Evolutionary conservation across 2,797 vertebrate genomes (phyloP).

Genomic region (Natrix natrix): DNA sequence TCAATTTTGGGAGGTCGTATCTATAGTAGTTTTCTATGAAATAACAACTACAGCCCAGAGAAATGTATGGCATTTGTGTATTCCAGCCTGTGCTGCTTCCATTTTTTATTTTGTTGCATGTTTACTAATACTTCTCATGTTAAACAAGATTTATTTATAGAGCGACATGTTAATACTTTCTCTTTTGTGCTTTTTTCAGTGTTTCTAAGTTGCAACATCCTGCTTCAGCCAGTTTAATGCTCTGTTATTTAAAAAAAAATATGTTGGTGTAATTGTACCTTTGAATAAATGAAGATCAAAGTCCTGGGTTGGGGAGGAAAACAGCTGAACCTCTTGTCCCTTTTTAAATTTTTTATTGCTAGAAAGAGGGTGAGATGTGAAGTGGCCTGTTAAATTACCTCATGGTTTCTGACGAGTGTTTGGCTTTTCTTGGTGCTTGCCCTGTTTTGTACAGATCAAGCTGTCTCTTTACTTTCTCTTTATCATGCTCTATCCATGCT

Average conservation of each 20-base stretch:
- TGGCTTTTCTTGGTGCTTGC: constrained; percentile 30
- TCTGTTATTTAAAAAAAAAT: constrained; percentile 56
- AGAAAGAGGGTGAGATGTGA: background rate
- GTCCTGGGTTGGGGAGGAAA: constrained; percentile 48
- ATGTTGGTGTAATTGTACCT: constrained; percentile 58
- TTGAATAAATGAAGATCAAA: constrained; percentile 22
- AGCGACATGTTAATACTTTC: constrained; percentile 55
- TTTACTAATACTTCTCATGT: constrained; percentile 59
- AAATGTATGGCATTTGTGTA: constrained; percentile 25
- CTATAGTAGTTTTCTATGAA: constrained; percentile 11
- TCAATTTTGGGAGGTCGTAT: background rate
- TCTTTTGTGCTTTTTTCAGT: constrained; percentile 61
- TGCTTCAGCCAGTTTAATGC: constrained; percentile 58
- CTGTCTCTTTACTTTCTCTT: constrained; percentile 26
- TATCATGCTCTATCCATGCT: constrained; percentile 33
- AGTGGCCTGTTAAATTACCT: constrained; percentile 30
- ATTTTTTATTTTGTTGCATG: constrained; percentile 57
- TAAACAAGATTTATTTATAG: constrained; percentile 44
- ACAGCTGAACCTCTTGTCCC: constrained; percentile 36
- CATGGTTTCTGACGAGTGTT: background rate
- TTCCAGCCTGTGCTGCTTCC: background rate
- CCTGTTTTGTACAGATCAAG: background rate
- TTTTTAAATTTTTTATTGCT: constrained; percentile 16
- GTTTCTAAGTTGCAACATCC: constrained; percentile 56
- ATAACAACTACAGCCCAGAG: constrained; percentile 20